Conservation (phyloP, 2,797 vertebrate species). For the Pogonophryne albipinna region DNA sequence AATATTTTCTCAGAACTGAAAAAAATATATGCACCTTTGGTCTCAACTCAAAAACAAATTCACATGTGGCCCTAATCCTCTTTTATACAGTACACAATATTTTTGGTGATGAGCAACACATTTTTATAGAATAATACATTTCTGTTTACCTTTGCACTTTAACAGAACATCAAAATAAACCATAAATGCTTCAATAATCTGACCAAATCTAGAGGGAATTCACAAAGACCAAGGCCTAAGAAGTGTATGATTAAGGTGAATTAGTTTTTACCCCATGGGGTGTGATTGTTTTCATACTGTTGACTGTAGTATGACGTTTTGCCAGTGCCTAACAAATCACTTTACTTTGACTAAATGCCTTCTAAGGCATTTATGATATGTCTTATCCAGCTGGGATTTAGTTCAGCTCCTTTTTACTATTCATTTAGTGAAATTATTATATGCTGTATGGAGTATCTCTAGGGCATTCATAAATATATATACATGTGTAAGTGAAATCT, state of each 20-base stretch:
- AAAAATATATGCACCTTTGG: too few relatives aligned
- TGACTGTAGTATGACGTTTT: background rate
- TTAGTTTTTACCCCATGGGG: too few relatives aligned
- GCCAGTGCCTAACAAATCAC: background rate
- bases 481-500: background rate
- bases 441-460: background rate
- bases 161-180: background rate
- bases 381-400: background rate
- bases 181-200: too few relatives aligned
- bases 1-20: too few relatives aligned
- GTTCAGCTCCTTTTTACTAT: background rate
- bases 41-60: too few relatives aligned
- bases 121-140: background rate
- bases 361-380: conserved; percentile 37
- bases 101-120: background rate
- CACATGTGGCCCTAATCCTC: too few relatives aligned
- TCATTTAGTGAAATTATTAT: background rate
- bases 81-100: too few relatives aligned
- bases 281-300: conserved; percentile 8
- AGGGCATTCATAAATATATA: background rate
- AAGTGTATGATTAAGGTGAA: conserved; percentile 18
- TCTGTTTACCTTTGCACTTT: conserved; percentile 32
- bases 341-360: background rate
- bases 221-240: background rate
- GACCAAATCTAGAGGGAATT: background rate